Evolutionary conservation across 1,140 invertebrate genomes (phyloP).

Genomic region (Tigriopus japonicus): DNA sequence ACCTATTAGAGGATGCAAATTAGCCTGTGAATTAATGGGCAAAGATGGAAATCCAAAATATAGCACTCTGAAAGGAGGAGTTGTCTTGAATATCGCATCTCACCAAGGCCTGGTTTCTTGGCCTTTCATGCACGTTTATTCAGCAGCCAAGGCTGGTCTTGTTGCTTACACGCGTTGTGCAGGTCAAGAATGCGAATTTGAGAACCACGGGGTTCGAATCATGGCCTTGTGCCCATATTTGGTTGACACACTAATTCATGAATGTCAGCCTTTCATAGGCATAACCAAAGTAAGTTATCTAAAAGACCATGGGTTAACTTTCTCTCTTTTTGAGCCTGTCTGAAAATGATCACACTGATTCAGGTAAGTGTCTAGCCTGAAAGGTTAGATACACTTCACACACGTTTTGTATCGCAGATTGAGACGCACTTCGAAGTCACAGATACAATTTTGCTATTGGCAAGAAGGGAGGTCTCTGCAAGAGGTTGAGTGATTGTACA

Average conservation of each 20-base stretch:
- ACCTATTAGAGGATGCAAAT: background rate
- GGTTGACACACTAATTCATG: background rate
- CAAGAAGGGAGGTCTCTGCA: too few species aligned
- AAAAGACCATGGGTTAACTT: too few species aligned
- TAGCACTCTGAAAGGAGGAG: background rate
- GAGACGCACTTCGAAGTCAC: too few species aligned
- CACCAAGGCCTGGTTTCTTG: background rate
- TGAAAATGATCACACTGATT: too few species aligned
- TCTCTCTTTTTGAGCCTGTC: too few species aligned
- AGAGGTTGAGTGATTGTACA: too few species aligned
- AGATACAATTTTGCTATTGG: too few species aligned
- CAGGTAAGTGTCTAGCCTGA: too few species aligned
- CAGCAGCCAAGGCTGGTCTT: background rate
- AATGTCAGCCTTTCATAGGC: background rate
- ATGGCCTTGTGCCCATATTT: background rate
- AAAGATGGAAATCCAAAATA: too few species aligned
- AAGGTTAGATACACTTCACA: too few species aligned
- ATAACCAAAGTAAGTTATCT: background rate
- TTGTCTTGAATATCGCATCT: background rate
- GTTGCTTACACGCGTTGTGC: background rate
- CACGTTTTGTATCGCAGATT: too few species aligned
- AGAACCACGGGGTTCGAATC: background rate
- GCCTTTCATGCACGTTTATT: background rate
- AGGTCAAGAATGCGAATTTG: background rate
- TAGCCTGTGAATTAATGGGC: background rate